Evolutionary conservation across 2,888 invertebrate genomes (phyloP), one percentile per base, ranked within the genome.

Genomic region (Labia minor): DNA sequence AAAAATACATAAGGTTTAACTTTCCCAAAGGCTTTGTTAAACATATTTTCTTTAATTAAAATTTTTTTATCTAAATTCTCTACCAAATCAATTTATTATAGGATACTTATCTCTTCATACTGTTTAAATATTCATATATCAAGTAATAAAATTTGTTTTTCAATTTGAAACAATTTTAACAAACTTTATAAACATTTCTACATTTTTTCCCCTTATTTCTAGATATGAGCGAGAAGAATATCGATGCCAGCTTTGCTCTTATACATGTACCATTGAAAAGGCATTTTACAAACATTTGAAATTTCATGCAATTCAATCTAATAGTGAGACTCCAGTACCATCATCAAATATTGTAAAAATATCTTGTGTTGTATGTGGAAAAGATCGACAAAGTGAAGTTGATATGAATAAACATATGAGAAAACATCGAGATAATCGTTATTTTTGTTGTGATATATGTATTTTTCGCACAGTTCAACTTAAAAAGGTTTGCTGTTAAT

Each of bases 141-240:
- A n/a, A n/a, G n/a, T n/a, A n/a, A n/a, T n/a, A n/a, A n/a, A n/a
- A n/a, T n/a, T n/a, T n/a, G n/a, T n/a, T n/a, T n/a, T n/a, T n/a
- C n/a, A n/a, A n/a, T n/a, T n/a, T n/a, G n/a, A n/a, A n/a, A n/a
- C n/a, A n/a, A n/a, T n/a, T n/a, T n/a, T n/a, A n/a, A n/a, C n/a
- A n/a, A n/a, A n/a, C n/a, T n/a, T n/a, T n/a, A n/a, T n/a, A n/a
- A n/a, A n/a, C n/a, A n/a, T n/a, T n/a, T n/a, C n/a, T n/a, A n/a
- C n/a, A n/a, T n/a, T n/a, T n/a, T n/a, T n/a, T n/a, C n/a, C n/a
- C n/a, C n/a, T n/a, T n/a, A n/a, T 68, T 70, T 64, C 16, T 68
- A 81, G 81, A 73, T 81, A 81, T 74, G 80, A 81, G 65, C 77
- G 81, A 61, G 83, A 83, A 71, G 82, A 83, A 72, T 81, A 82